Percentiles rank a stretch among this genome's conserved stretches.
Conservation (phyloP, 2,797 vertebrate genomes). For the Anguilla marmorata region DNA sequence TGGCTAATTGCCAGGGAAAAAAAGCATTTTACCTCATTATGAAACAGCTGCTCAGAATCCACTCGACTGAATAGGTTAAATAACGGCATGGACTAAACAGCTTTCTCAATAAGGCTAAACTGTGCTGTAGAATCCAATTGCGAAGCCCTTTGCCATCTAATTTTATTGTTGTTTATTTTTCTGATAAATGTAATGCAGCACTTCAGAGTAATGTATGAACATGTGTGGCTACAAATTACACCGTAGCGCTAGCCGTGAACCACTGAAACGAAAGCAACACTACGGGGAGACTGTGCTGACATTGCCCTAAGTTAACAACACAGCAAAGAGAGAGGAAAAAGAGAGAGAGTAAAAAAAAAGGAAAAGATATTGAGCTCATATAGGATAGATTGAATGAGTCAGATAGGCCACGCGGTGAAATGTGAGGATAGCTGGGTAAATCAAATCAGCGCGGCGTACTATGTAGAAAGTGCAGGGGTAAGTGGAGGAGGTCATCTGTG, state of each 20-base stretch:
- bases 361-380: conserved; percentile 12
- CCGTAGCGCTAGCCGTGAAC: not conserved
- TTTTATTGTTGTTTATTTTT: conserved; percentile 59
- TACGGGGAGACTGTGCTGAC: not conserved
- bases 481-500: conserved; percentile 36
- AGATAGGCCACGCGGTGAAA: conserved; percentile 42
- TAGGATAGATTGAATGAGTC: conserved; percentile 33
- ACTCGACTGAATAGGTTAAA: conserved; percentile 71
- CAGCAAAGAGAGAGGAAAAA: conserved; percentile 22
- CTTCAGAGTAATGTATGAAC: conserved; percentile 20
- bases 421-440: conserved; percentile 40
- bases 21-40: conserved; percentile 60
- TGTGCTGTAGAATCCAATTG: conserved; percentile 57
- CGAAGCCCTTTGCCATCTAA: conserved; percentile 50
- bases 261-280: not conserved
- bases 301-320: conserved; percentile 21
- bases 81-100: conserved; percentile 57
- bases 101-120: conserved; percentile 59
- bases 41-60: conserved; percentile 70
- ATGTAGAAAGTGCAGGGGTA: conserved; percentile 32
- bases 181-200: conserved; percentile 51
- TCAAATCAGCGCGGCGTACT: conserved; percentile 36
- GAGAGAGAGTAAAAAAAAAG: not conserved
- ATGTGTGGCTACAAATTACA: conserved; percentile 6
- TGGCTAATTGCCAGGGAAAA: conserved; percentile 47